These are phyloP conservation scores for Selene dorsalis DNA, from an alignment of 2,797 vertebrate species.

Conservation along the genomic window DNA sequence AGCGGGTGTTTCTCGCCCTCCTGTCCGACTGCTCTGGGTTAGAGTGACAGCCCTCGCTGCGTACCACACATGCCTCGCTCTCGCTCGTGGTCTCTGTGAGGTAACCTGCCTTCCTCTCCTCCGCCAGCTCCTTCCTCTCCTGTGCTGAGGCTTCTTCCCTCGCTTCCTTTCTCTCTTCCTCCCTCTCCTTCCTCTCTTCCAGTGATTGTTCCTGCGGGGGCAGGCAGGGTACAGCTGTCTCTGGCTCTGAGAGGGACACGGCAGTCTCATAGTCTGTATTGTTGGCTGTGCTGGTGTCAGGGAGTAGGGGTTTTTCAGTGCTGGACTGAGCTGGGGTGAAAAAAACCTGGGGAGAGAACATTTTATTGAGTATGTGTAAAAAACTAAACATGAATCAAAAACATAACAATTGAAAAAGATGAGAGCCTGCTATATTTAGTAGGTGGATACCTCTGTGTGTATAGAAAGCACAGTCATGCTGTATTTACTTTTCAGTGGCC, in stretches of 20 bases:
- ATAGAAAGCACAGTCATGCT: conserved; percentile 32
- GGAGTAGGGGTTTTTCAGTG: conserved; percentile 75
- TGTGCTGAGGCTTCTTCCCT: conserved; percentile 48
- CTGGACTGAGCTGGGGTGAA: conserved; percentile 79
- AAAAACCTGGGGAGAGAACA: conserved; percentile 70
- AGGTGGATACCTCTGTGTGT: conserved; percentile 33
- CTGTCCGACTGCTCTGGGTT: conserved; percentile 79
- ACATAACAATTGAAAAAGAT: background rate
- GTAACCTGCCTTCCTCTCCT: conserved; percentile 63
- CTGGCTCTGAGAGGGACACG: conserved; percentile 76
- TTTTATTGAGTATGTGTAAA: conserved; percentile 14
- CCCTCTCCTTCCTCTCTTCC: conserved; percentile 75
- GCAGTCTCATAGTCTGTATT: conserved; percentile 75
- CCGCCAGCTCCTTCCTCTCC: conserved; percentile 46
- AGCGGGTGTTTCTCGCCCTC: conserved; percentile 70
- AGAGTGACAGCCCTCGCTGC: conserved; percentile 79
- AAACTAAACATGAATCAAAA: conserved; percentile 11
- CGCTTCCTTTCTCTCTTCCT: conserved; percentile 73
- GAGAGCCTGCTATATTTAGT: conserved; percentile 6
- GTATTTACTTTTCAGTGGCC: conserved; percentile 31
- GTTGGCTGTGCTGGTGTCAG: conserved; percentile 79
- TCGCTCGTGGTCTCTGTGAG: conserved; percentile 79
- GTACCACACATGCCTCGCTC: conserved; percentile 68
- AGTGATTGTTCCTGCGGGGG: conserved; percentile 72
- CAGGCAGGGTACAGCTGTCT: conserved; percentile 74